Evolutionary conservation across 2,888 invertebrate species (phyloP).

Genomic region (Drepanosiphum platanoidis): DNA sequence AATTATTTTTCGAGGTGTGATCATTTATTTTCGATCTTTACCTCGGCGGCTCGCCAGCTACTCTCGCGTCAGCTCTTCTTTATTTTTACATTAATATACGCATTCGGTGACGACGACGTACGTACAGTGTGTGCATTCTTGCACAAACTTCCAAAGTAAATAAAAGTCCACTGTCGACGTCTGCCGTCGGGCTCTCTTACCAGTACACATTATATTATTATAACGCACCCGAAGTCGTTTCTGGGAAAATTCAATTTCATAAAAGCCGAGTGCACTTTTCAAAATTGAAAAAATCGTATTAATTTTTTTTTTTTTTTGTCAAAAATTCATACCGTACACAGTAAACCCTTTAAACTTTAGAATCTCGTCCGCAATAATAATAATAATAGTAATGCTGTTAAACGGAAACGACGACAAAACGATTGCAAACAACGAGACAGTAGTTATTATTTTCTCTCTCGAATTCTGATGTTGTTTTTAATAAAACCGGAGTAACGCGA

Average conservation of each 20-base stretch:
- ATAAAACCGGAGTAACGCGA: too few relatives aligned
- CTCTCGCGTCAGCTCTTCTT: background rate
- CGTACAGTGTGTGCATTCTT: background rate
- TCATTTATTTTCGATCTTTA: too few relatives aligned
- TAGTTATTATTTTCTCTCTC: too few relatives aligned
- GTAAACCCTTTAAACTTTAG: background rate
- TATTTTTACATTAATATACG: background rate
- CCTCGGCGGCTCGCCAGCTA: background rate
- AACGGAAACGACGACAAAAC: too few relatives aligned
- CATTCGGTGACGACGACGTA: background rate
- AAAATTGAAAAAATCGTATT: conserved; percentile 23
- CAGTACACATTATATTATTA: background rate
- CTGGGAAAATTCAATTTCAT: conserved; percentile 12
- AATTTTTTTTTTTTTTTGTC: background rate
- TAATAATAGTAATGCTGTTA: too few relatives aligned
- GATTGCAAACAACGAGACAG: too few relatives aligned
- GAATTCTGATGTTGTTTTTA: too few relatives aligned
- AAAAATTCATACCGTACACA: background rate
- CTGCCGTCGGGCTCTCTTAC: background rate
- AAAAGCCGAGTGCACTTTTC: conserved; percentile 29
- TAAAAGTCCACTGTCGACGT: background rate
- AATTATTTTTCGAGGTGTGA: too few relatives aligned
- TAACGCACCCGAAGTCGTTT: background rate
- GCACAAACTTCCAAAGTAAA: background rate
- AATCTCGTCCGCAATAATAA: background rate